Conservation (phyloP, 37 sponge, comb jelly and placozoan genomes). For the Tethya wilhelma region DNA sequence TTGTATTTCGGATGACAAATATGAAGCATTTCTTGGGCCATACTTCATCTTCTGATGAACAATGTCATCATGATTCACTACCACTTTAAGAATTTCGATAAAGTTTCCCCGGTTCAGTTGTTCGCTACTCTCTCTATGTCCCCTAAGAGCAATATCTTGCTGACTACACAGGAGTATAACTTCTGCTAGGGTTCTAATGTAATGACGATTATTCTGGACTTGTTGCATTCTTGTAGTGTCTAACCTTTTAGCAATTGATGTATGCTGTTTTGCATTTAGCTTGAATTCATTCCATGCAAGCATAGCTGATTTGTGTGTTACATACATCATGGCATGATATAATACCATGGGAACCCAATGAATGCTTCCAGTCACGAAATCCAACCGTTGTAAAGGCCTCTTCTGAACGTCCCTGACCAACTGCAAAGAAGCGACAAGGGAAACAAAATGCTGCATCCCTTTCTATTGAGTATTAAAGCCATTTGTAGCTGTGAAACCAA, state of each 20-base stretch:
- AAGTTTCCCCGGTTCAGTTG: conserved; percentile 58
- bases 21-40: conserved; percentile 53
- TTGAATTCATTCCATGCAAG: conserved; percentile 21
- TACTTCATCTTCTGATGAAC: conserved; percentile 14
- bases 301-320: conserved; percentile 16
- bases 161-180: conserved; percentile 27
- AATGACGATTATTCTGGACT: neutral
- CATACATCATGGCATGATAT: conserved; percentile 17
- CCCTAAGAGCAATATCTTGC: conserved; percentile 56
- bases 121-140: conserved; percentile 42
- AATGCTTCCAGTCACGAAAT: conserved; percentile 39
- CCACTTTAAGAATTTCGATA: conserved; percentile 21
- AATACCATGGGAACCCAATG: conserved; percentile 32
- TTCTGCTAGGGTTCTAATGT: conserved; percentile 31
- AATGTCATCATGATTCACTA: conserved; percentile 59
- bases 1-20: conserved; percentile 47
- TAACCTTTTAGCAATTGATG: neutral
- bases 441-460: conserved; percentile 45
- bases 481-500: conserved; percentile 31
- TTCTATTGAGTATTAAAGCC: conserved; percentile 43
- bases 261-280: neutral
- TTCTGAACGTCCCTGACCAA: neutral
- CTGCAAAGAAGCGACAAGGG: conserved; percentile 36
- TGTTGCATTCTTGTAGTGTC: neutral
- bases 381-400: conserved; percentile 18